Conservation (phyloP, 2,888 invertebrate species). For the Andrena bicolor region DNA sequence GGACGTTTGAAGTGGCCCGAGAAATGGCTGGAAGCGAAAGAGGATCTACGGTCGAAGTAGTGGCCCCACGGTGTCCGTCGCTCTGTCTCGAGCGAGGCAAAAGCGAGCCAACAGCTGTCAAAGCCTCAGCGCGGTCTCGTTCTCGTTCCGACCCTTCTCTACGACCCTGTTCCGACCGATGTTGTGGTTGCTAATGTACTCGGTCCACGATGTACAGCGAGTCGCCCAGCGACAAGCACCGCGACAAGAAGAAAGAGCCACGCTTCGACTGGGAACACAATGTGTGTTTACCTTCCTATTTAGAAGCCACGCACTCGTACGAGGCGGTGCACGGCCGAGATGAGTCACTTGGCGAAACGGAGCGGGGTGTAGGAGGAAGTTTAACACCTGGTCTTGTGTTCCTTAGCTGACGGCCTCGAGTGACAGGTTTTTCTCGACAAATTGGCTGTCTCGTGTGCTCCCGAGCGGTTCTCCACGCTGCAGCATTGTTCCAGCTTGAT, state of each 20-base stretch:
- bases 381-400: constrained; percentile 30
- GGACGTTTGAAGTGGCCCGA: constrained; percentile 73
- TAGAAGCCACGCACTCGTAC: constrained; percentile 62
- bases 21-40: constrained; percentile 64
- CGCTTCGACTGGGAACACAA: constrained; percentile 60
- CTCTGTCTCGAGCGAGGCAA: constrained; percentile 64
- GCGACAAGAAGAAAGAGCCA: constrained; percentile 65
- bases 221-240: constrained; percentile 60
- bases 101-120: constrained; percentile 77
- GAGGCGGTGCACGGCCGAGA: constrained; percentile 14
- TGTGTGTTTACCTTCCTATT: constrained; percentile 73
- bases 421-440: constrained; percentile 27
- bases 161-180: constrained; percentile 58
- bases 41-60: constrained; percentile 46
- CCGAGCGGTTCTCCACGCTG: background rate
- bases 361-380: background rate
- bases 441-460: constrained; percentile 10
- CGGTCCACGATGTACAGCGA: constrained; percentile 59
- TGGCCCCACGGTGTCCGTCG: constrained; percentile 41
- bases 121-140: constrained; percentile 69
- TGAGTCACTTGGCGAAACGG: constrained; percentile 56
- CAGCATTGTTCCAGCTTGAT: background rate
- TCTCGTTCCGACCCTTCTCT: constrained; percentile 64
- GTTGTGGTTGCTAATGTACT: constrained; percentile 81
- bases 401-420: background rate